Evolutionary conservation across 1,140 invertebrate genomes (phyloP).

Genomic region (Probaryconus sp.): DNA sequence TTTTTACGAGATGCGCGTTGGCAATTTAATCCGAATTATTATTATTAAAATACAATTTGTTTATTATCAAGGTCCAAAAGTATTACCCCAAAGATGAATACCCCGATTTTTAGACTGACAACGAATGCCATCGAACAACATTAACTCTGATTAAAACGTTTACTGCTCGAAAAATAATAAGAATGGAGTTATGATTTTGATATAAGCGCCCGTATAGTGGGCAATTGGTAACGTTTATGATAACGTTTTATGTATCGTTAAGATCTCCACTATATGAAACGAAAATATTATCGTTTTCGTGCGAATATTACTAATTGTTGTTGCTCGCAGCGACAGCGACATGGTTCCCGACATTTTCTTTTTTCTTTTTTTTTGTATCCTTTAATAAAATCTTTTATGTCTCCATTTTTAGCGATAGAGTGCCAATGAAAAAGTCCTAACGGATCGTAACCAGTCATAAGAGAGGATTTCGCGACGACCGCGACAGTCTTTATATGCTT

Average conservation of each 20-base stretch:
- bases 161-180: too few relatives aligned
- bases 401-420: conserved; percentile 48
- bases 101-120: too few relatives aligned
- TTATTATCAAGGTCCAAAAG: too few relatives aligned
- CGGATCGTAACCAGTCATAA: conserved; percentile 47
- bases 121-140: too few relatives aligned
- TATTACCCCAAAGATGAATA: too few relatives aligned
- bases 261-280: conserved; percentile 23
- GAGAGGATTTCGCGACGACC: conserved; percentile 51
- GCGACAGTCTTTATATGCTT: conserved; percentile 54
- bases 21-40: too few relatives aligned
- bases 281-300: conserved; percentile 41
- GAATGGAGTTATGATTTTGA: conserved; percentile 22
- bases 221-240: conserved; percentile 29
- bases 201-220: neutral
- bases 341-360: conserved; percentile 22
- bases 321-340: conserved; percentile 8
- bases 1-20: too few relatives aligned
- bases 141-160: too few relatives aligned
- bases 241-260: conserved; percentile 34
- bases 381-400: conserved; percentile 58
- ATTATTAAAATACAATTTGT: too few relatives aligned
- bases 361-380: too few relatives aligned
- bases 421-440: conserved; percentile 48
- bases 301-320: conserved; percentile 56